Base-by-base conservation (phyloP, 2,888 invertebrate genomes). In the Drosophila pseudotakahashii region DNA sequence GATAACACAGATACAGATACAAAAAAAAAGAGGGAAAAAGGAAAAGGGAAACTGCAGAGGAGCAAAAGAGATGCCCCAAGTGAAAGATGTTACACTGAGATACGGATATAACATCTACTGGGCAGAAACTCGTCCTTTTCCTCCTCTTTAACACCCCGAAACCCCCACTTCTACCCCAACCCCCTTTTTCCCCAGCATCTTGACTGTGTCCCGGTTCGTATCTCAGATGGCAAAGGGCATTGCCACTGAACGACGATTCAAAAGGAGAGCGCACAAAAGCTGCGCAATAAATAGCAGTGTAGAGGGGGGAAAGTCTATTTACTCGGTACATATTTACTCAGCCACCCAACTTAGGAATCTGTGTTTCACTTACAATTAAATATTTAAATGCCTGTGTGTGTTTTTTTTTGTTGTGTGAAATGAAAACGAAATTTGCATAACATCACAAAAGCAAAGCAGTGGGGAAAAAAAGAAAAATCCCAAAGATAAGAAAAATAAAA, bases 151-250 rank as follows among this genome's bases (percentile, higher is more conserved):
- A 48, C 48, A 48, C n/a, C 10, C 48, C 7, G 14, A 48, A n/a
- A 10, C 19, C 19, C 19, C 19, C 19, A 19, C 19, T 19, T 19
- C 2, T 19, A 10, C 42, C 14, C 53, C 37, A 16, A 10, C 42
- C 23, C 14, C 53, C 37, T 13, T 14, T 41, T 59, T 11, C 50
- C 34, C 9, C 48, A 32, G 75, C 78, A 58, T 77, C 83, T 82
- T 75, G 80, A 76, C 58, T 50, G 48, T 37, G 32, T 48, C 64
- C 73, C 66, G 58, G 73, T 69, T 75, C 75, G 77, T 89, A 89
- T 89, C 89, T 90, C 58, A 89, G 90, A 90, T 90, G 79, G 81
- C 78, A 90, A 89, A 90, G 90, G 90, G 88, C 90, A 89, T 90
- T 90, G 90, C 83, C 90, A 87, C 61, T 44, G 69, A 51, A 50